Conservation (phyloP, 35 echinoderm and acorn worm genomes). For the Heliocidaris erythrogramma region DNA sequence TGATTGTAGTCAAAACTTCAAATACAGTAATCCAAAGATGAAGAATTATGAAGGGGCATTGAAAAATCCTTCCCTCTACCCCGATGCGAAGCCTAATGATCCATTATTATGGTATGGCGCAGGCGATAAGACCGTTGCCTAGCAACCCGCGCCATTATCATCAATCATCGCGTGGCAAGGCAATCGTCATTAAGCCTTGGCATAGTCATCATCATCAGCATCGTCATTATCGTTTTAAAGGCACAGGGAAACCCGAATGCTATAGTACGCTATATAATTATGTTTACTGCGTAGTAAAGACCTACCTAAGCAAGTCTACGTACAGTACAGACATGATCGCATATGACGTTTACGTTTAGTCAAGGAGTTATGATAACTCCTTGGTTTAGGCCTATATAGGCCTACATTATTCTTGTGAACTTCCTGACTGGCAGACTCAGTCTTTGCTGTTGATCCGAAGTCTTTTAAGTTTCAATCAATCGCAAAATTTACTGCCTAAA, state of each 20-base stretch:
- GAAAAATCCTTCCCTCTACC: neutral
- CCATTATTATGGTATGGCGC: slow-evolving; percentile 25
- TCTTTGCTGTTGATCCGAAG: too few species aligned
- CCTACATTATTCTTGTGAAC: too few species aligned
- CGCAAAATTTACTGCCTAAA: too few species aligned
- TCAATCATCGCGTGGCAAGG: slow-evolving; percentile 41
- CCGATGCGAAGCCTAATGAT: slow-evolving; percentile 19
- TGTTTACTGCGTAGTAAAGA: too few species aligned
- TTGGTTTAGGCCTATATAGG: too few species aligned
- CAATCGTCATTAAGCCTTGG: slow-evolving; percentile 37
- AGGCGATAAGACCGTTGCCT: slow-evolving; percentile 27
- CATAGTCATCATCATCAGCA: slow-evolving; percentile 45
- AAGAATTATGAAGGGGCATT: neutral
- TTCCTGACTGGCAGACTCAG: too few species aligned
- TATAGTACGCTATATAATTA: too few species aligned
- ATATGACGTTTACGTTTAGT: too few species aligned
- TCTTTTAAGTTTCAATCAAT: too few species aligned
- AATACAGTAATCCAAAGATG: neutral
- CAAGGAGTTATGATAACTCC: too few species aligned
- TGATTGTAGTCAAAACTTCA: neutral
- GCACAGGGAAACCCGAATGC: neutral
- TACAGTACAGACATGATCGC: too few species aligned
- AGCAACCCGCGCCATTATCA: slow-evolving; percentile 41
- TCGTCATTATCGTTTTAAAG: slow-evolving; percentile 4
- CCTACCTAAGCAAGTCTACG: too few species aligned